A percentile compares a stretch with the other conserved stretches of the same genome.
These are phyloP conservation scores for Notarius quadriscutis DNA, from an alignment of 2,113 vertebrate genomes.

Conservation along the genomic window DNA sequence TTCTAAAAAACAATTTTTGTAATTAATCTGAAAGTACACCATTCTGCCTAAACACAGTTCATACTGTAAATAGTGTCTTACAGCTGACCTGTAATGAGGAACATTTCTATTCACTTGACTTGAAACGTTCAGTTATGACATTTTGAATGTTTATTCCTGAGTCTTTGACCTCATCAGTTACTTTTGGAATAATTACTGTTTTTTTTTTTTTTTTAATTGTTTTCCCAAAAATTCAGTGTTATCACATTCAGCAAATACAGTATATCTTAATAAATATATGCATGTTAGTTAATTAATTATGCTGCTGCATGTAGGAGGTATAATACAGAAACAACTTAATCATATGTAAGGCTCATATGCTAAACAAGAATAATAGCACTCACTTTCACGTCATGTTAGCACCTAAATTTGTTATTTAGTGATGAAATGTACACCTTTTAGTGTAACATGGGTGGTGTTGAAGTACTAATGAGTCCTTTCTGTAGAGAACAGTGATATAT, in stretches of 20 bases:
- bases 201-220: background rate
- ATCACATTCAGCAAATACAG: background rate
- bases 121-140: background rate
- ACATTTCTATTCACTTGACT: background rate
- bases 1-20: background rate
- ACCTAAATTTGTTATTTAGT: background rate
- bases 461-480: constrained; percentile 8
- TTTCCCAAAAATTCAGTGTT: background rate
- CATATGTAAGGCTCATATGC: background rate
- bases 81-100: background rate
- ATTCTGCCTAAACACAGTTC: background rate
- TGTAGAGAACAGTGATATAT: background rate
- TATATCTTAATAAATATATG: background rate
- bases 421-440: background rate
- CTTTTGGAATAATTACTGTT: background rate
- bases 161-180: background rate
- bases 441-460: background rate
- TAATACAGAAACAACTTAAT: background rate
- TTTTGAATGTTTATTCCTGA: background rate
- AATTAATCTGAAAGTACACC: background rate
- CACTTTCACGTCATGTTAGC: background rate
- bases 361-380: background rate
- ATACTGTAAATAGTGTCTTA: background rate
- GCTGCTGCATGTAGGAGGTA: background rate
- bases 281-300: background rate